Base-by-base conservation (phyloP, 2,888 invertebrate genomes). In the Dioctria rufipes region DNA sequence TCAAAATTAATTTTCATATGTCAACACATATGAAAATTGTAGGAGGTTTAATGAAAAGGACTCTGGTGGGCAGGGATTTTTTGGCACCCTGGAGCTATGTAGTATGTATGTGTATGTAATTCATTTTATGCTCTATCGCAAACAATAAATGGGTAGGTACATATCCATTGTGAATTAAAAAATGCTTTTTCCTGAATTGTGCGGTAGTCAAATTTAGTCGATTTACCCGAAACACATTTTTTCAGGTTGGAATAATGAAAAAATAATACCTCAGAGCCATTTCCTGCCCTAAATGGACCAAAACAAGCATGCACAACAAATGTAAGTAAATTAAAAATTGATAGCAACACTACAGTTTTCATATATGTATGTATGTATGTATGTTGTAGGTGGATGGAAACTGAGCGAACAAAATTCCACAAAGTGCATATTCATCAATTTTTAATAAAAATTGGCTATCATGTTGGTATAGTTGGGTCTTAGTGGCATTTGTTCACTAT, bases 351-450 rank as follows among this genome's bases (percentile, higher is more conserved):
- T 63, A 58, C 11, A 5, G 49, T 46, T 37, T 25, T 11, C 37
- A n/a, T 25, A 2, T 25, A 25, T 25, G 25, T 25, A 25, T 25
- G 25, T 25, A 25, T 25, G 2, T 25, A 25, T 25, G 25, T 25
- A 25, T 25, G 25, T 25, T 25, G 25, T 25, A 25, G 25, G 25
- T 25, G n/a, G 77, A 37, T 37, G 66, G 43, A 77, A 77, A 63
- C 63, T 37, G 77, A 51, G 49, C 63, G 61, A 63, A n/a, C 49
- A 49, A 49, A 77, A 63, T 63, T 77, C 37, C 61, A 77, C 77
- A 77, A 77, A 77, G 77, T 77, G 63, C 77, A 77, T 63, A 77
- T 63, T 77, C 63, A 77, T 77, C 77, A 77, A 77, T 51, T 63
- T 77, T 77, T 77, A 77, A 63, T 77, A 77, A 77, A 77, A 77